Evolutionary conservation across 2,888 invertebrate species (phyloP).

Genomic region (Metallyticus violacea): DNA sequence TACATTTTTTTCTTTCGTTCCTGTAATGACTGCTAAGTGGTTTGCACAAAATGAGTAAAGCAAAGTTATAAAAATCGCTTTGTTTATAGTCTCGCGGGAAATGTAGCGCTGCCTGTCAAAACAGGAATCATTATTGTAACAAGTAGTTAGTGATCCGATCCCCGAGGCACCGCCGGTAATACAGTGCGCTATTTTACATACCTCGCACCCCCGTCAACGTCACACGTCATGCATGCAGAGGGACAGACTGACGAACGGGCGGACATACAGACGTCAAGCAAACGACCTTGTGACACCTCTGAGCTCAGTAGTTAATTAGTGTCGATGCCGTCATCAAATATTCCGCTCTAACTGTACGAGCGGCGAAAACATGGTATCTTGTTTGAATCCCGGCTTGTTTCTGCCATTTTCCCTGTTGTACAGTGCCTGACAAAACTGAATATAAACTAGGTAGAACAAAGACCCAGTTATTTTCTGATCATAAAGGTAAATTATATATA

Average conservation of each 20-base stretch:
- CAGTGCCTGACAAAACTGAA: background rate
- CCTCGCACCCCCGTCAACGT: background rate
- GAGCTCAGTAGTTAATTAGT: background rate
- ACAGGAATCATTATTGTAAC: background rate
- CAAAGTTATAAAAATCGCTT: background rate
- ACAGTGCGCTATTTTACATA: background rate
- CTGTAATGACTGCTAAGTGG: background rate
- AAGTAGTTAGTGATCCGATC: background rate
- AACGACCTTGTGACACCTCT: background rate
- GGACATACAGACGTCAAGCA: background rate
- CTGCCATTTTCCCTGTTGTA: background rate
- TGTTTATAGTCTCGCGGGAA: background rate
- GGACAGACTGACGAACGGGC: background rate
- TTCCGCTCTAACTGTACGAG: background rate
- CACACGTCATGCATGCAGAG: background rate
- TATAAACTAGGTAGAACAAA: too few species aligned
- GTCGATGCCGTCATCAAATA: background rate
- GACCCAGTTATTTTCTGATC: too few species aligned
- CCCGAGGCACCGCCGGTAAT: background rate
- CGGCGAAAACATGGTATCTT: background rate
- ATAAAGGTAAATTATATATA: too few species aligned
- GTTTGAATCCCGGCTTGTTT: background rate
- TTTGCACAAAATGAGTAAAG: background rate
- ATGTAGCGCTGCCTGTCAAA: background rate
- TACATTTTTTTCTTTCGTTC: background rate